phyloP scores from a whole-genome alignment of 2,888 invertebrate genomes.

The Rotaria socialis region DNA sequence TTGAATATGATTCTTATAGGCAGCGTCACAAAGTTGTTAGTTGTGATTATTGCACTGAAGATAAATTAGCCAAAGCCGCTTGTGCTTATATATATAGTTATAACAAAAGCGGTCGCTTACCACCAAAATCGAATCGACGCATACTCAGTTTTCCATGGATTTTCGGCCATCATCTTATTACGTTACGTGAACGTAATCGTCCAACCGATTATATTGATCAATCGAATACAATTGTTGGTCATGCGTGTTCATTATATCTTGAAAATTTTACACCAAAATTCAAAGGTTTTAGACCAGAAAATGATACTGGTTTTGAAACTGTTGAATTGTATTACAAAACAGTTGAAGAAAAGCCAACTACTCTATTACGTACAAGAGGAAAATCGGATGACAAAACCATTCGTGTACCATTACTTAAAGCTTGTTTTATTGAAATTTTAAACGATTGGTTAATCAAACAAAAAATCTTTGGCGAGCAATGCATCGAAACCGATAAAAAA shows the following conservation, averaged over 20 bases:
- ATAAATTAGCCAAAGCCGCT: not conserved
- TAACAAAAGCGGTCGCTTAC: not conserved
- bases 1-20: not conserved
- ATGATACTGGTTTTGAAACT: not conserved
- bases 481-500: not conserved
- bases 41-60: not conserved
- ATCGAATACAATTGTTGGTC: not conserved
- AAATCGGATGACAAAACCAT: not conserved
- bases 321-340: not conserved
- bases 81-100: not conserved
- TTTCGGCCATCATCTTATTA: not conserved
- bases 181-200: not conserved
- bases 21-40: not conserved
- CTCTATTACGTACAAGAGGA: too few species aligned
- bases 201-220: not conserved
- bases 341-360: not conserved
- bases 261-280: not conserved
- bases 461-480: not conserved
- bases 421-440: slow-evolving; percentile 4
- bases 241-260: not conserved
- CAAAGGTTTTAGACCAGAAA: not conserved
- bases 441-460: slow-evolving; percentile 1
- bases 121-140: not conserved
- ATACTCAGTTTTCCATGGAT: slow-evolving; percentile 27
- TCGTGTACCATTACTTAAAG: not conserved